Conservation (phyloP, 1,140 invertebrate genomes). For the Neuroterus valhalla region DNA sequence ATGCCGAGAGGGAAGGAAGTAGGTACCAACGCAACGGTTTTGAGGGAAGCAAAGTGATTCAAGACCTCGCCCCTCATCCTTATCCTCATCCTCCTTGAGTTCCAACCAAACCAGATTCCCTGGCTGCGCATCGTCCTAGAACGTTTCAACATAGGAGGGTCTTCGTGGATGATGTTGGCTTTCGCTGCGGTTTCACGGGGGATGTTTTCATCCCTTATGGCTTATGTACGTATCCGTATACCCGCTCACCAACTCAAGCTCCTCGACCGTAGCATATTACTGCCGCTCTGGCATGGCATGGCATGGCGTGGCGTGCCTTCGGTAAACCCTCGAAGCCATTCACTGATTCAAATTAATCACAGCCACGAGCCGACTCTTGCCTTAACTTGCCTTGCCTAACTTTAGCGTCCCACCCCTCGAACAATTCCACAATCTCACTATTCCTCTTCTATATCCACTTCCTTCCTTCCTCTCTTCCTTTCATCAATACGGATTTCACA, state of each 20-base stretch:
- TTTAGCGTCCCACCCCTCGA: constrained; percentile 40
- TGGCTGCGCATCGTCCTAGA: constrained; percentile 47
- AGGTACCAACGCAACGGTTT: too few species aligned
- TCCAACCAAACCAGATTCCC: neutral
- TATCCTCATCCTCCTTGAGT: neutral
- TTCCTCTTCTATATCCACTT: constrained; percentile 14
- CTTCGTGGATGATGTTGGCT: constrained; percentile 61
- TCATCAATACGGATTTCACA: constrained; percentile 10
- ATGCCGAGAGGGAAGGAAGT: too few species aligned
- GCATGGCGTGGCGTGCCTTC: constrained; percentile 56
- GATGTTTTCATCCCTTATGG: constrained; percentile 67
- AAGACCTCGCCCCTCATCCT: neutral
- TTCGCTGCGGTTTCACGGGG: constrained; percentile 67
- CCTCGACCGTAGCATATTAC: constrained; percentile 61
- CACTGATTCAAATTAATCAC: constrained; percentile 76
- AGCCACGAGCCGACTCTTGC: constrained; percentile 59
- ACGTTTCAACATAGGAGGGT: constrained; percentile 35
- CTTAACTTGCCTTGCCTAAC: constrained; percentile 45
- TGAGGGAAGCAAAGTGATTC: constrained; percentile 1
- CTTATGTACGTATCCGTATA: constrained; percentile 57
- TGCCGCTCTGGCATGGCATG: constrained; percentile 45
- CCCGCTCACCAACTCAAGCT: constrained; percentile 47
- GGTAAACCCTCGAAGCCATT: constrained; percentile 71
- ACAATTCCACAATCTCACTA: neutral
- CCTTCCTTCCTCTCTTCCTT: constrained; percentile 11